Conservation (phyloP, 2,113 vertebrate genomes). For the Pelusios castaneus region DNA sequence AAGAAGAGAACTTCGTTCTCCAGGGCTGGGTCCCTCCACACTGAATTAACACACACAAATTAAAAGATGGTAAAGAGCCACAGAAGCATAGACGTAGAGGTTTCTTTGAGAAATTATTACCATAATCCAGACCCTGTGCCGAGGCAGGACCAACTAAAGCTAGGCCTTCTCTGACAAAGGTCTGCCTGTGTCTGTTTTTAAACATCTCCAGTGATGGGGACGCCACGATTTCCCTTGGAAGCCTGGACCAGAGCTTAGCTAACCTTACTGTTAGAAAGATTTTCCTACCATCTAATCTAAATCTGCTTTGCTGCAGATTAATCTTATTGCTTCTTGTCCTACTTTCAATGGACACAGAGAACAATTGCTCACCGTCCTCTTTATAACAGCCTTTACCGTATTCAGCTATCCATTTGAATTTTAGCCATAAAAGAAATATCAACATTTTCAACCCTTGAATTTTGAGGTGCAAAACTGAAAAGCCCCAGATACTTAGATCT, state of each 20-base stretch:
- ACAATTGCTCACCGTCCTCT: background rate
- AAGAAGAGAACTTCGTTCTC: background rate
- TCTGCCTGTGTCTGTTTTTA: background rate
- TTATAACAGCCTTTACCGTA: background rate
- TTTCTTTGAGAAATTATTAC: background rate
- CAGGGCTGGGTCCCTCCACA: background rate
- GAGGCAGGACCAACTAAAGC: background rate
- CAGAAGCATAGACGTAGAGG: background rate
- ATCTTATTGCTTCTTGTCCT: background rate
- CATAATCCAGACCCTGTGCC: background rate
- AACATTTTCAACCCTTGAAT: no score
- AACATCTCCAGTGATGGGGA: background rate
- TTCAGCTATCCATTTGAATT: background rate
- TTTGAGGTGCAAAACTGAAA: no score
- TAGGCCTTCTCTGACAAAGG: background rate
- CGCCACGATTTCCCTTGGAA: background rate
- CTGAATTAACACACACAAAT: background rate
- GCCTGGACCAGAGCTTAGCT: background rate
- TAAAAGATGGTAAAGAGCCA: background rate
- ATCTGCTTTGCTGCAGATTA: background rate
- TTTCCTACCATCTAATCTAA: background rate
- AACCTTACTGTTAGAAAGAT: background rate
- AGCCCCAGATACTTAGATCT: no score
- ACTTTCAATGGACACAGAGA: background rate
- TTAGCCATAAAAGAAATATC: no score